These are phyloP conservation scores for Netelia inedita DNA, from an alignment of 2,888 invertebrate species.

Conservation along the genomic window DNA sequence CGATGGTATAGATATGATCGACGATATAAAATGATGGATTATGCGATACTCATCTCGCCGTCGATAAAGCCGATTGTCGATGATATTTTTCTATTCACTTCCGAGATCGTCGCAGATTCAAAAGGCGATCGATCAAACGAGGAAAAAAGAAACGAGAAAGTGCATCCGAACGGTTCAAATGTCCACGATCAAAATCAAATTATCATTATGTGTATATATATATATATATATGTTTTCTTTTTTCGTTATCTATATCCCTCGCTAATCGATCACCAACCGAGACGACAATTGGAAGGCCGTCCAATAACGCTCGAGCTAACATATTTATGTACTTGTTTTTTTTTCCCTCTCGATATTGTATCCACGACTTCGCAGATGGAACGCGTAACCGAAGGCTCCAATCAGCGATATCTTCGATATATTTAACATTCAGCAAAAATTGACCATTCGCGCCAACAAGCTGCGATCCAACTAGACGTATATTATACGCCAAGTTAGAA, in stretches of 20 bases:
- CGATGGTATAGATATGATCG: slow-evolving; percentile 68
- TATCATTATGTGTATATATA: background rate
- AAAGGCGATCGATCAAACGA: slow-evolving; percentile 26
- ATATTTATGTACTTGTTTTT: slow-evolving; percentile 4
- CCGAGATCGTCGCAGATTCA: slow-evolving; percentile 1
- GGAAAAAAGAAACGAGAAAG: slow-evolving; percentile 8
- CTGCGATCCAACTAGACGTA: slow-evolving; percentile 47
- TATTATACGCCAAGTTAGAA: slow-evolving; percentile 54
- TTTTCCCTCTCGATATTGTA: slow-evolving; percentile 18
- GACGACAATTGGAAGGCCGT: background rate
- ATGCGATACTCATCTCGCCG: slow-evolving; percentile 52
- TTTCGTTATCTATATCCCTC: background rate
- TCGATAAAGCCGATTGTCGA: slow-evolving; percentile 14
- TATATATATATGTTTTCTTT: background rate
- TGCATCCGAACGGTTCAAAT: background rate
- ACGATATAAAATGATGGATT: slow-evolving; percentile 68
- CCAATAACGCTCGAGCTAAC: background rate
- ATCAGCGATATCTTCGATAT: slow-evolving; percentile 40
- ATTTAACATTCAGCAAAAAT: slow-evolving; percentile 52
- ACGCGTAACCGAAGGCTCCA: slow-evolving; percentile 54
- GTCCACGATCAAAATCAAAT: background rate
- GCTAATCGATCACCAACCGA: background rate
- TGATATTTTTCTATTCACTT: slow-evolving; percentile 9
- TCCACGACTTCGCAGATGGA: slow-evolving; percentile 33
- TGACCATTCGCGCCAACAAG: slow-evolving; percentile 41